Evolutionary conservation across 2,113 vertebrate species (phyloP).

Genomic region (Ctenomys sociabilis): DNA sequence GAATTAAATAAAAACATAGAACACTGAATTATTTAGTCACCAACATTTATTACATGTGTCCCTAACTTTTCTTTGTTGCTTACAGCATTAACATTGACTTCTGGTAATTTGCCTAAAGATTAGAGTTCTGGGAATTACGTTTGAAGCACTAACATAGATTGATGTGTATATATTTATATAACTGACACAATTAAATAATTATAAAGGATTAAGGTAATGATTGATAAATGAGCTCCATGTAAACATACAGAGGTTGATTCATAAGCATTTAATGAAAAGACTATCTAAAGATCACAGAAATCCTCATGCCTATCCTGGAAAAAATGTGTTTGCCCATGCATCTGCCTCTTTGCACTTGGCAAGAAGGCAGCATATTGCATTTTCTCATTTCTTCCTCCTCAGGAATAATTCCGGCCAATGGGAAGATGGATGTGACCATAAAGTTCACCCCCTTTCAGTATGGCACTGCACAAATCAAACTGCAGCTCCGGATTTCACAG

Average conservation of each 20-base stretch:
- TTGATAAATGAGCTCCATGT: constrained; percentile 7
- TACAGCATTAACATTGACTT: not conserved
- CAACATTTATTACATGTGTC: not conserved
- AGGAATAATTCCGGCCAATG: constrained; percentile 94
- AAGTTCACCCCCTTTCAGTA: constrained; percentile 91
- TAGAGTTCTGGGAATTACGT: constrained; percentile 55
- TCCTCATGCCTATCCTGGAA: not conserved
- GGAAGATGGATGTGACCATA: constrained; percentile 86
- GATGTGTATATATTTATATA: constrained; percentile 47
- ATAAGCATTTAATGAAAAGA: not conserved
- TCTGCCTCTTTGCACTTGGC: not conserved
- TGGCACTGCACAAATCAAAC: constrained; percentile 89
- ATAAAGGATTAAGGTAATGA: constrained; percentile 11
- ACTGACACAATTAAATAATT: not conserved
- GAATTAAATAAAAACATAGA: constrained; percentile 19
- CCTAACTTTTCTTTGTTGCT: not conserved
- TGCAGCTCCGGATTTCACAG: constrained; percentile 91
- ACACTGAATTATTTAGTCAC: not conserved
- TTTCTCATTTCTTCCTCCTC: constrained; percentile 65
- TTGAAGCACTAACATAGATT: constrained; percentile 55
- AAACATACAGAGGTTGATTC: not conserved
- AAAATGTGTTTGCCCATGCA: not conserved
- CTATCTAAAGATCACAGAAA: not conserved
- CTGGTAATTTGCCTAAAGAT: constrained; percentile 15
- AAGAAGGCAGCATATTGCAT: not conserved